Conservation (phyloP, 2,113 vertebrate genomes). For the Agelaius phoeniceus region DNA sequence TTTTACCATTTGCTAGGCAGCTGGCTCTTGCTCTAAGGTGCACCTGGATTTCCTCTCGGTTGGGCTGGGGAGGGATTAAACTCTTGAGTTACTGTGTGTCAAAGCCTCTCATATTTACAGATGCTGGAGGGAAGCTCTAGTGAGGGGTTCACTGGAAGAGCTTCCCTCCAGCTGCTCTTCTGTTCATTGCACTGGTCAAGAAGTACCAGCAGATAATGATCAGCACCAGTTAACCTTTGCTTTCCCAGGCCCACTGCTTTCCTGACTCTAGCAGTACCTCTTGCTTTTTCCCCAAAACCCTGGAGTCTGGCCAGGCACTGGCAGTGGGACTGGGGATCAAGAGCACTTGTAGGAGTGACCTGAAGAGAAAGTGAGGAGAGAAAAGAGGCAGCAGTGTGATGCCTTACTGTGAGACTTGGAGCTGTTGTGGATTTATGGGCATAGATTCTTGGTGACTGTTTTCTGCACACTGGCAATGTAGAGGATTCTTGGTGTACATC, state of each 20-base stretch:
- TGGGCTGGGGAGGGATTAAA: background rate
- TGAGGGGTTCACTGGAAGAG: background rate
- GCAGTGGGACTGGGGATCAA: background rate
- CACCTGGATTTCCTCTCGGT: background rate
- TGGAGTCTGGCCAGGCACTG: background rate
- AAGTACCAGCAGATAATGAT: background rate
- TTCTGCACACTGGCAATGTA: background rate
- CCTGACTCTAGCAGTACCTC: background rate
- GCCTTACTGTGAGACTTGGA: background rate
- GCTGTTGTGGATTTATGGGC: background rate
- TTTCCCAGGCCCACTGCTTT: background rate
- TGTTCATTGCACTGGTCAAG: background rate
- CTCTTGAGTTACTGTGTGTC: background rate
- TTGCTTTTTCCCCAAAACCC: background rate
- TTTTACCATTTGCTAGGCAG: background rate
- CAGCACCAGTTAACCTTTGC: background rate
- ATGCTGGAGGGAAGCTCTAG: background rate
- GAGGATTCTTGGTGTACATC: background rate
- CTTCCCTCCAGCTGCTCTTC: background rate
- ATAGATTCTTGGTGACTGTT: background rate
- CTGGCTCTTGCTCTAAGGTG: background rate
- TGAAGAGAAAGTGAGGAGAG: background rate
- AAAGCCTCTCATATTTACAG: background rate
- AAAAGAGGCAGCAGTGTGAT: background rate
- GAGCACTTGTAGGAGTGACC: background rate